Percentiles rank a stretch among this genome's conserved stretches.
Conservation (phyloP, 1,140 invertebrate species). For the Scaptomyza pallida region DNA sequence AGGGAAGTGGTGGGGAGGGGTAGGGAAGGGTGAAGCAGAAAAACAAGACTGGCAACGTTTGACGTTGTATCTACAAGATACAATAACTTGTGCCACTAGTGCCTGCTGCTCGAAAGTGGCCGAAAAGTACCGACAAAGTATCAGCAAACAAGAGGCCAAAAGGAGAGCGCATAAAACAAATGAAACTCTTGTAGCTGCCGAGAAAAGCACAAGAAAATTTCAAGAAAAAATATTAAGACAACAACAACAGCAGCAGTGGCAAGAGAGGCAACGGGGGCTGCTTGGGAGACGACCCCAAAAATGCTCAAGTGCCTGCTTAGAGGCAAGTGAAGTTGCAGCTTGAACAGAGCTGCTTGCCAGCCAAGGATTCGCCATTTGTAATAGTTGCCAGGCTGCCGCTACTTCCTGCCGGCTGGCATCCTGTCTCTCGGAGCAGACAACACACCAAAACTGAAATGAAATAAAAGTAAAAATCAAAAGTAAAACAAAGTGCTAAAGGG, state of each 20-base stretch:
- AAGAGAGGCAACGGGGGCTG: not conserved
- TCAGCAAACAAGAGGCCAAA: constrained; percentile 71
- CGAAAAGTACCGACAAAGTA: constrained; percentile 82
- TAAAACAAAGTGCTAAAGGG: constrained; percentile 67
- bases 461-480: constrained; percentile 73
- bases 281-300: constrained; percentile 30
- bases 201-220: constrained; percentile 81
- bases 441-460: constrained; percentile 62
- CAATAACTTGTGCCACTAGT: constrained; percentile 77
- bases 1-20: too few relatives aligned
- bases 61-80: constrained; percentile 78
- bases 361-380: constrained; percentile 68
- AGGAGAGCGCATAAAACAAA: constrained; percentile 81
- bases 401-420: constrained; percentile 41
- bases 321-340: constrained; percentile 14
- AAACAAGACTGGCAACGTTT: constrained; percentile 52
- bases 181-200: constrained; percentile 75
- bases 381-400: constrained; percentile 64
- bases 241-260: constrained; percentile 53
- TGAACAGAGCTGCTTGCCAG: constrained; percentile 17
- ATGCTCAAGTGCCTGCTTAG: constrained; percentile 61
- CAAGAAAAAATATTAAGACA: constrained; percentile 81
- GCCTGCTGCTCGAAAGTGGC: constrained; percentile 73
- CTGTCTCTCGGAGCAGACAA: constrained; percentile 36
- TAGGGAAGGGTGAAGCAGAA: too few relatives aligned